phyloP scores from a whole-genome alignment of 2,797 vertebrate genomes.

The Mormyrops boulengeri region DNA sequence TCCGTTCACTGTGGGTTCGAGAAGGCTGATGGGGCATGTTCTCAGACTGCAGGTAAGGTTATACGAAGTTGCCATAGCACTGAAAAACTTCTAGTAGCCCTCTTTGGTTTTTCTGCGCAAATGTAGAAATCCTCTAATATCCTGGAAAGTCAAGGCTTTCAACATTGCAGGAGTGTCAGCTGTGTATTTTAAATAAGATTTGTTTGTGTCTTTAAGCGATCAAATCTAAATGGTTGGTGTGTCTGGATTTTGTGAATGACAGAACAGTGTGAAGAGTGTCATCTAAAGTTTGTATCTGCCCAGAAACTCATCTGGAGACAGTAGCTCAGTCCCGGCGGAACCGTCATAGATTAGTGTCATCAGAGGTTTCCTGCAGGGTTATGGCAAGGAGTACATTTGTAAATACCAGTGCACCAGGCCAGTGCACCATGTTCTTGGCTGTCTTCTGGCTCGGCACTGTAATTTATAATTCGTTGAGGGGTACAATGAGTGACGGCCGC shows the following conservation, averaged over 20 bases:
- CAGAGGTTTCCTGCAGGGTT: background rate
- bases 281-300: background rate
- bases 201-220: background rate
- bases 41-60: background rate
- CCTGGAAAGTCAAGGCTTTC: background rate
- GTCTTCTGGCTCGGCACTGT: background rate
- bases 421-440: background rate
- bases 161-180: background rate
- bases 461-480: background rate
- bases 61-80: background rate
- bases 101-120: background rate
- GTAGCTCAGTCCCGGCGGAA: background rate
- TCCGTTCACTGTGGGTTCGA: background rate
- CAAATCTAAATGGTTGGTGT: background rate
- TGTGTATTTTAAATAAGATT: background rate
- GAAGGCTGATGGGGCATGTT: background rate
- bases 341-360: background rate
- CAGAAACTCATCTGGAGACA: background rate
- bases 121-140: background rate
- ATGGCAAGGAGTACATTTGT: background rate
- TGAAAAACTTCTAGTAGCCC: background rate
- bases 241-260: background rate
- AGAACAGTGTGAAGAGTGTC: background rate
- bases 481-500: background rate
- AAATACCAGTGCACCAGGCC: too few relatives aligned